These are phyloP conservation scores for Alectura lathami DNA, from an alignment of 2,113 vertebrate genomes.

Conservation along the genomic window DNA sequence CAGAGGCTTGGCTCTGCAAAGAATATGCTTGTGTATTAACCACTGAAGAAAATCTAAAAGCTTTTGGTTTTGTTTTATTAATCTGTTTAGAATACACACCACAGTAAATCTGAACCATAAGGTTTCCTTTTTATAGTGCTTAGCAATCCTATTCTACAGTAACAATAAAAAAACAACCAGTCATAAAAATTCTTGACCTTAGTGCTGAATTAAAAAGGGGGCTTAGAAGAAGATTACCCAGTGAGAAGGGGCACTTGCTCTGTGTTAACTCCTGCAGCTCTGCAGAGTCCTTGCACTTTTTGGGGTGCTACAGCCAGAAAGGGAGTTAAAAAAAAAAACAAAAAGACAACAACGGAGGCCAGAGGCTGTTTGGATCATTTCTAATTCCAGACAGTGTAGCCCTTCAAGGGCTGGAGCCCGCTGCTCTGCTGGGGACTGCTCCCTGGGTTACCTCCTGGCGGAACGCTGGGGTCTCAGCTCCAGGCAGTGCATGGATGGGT, in stretches of 20 bases:
- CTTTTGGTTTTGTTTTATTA: slow-evolving; percentile 69
- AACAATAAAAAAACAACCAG: slow-evolving; percentile 65
- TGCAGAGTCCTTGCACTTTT: background rate
- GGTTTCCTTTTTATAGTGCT: slow-evolving; percentile 62
- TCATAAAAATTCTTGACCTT: slow-evolving; percentile 54
- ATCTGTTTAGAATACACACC: slow-evolving; percentile 51
- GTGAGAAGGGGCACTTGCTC: background rate
- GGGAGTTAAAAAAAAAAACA: background rate
- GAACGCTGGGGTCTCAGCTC: background rate
- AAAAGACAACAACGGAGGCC: no score
- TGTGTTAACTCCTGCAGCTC: background rate
- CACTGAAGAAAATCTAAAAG: slow-evolving; percentile 48
- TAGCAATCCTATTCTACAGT: slow-evolving; percentile 59
- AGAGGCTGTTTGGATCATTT: background rate
- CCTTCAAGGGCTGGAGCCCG: background rate
- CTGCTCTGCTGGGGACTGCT: background rate
- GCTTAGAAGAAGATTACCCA: background rate
- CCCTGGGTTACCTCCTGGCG: no score
- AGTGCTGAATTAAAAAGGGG: background rate
- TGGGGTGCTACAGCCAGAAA: background rate
- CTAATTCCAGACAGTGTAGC: rapidly evolving
- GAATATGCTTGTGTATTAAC: slow-evolving; percentile 40
- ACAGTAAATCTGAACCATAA: slow-evolving; percentile 62
- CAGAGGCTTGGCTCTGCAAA: slow-evolving; percentile 5
- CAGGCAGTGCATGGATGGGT: background rate